Evolutionary conservation across 2,113 vertebrate species (phyloP).

Genomic region (Leucosticte australis): DNA sequence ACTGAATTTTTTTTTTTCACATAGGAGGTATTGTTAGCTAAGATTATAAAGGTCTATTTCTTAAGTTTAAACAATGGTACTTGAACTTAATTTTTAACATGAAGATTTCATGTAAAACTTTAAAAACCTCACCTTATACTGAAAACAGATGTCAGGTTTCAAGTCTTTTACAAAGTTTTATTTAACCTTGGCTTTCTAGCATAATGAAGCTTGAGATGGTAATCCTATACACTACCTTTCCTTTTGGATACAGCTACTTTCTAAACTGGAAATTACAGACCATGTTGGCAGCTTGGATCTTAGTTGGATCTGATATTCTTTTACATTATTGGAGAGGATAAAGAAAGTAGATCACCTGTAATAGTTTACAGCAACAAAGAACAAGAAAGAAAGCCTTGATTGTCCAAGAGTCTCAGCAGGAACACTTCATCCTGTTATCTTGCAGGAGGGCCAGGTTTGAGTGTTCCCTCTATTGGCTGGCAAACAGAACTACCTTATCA

Average conservation of each 20-base stretch:
- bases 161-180: background rate
- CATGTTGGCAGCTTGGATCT: background rate
- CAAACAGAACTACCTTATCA: background rate
- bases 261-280: constrained; percentile 31
- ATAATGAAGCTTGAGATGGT: background rate
- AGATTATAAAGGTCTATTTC: background rate
- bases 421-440: background rate
- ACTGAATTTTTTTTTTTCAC: background rate
- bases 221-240: constrained; percentile 6
- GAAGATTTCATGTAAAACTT: background rate
- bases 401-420: background rate
- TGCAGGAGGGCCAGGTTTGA: background rate
- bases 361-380: constrained; percentile 16
- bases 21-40: background rate
- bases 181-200: background rate
- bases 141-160: background rate
- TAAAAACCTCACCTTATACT: accelerated
- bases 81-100: background rate
- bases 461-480: background rate
- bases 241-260: background rate
- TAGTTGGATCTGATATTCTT: constrained; percentile 39
- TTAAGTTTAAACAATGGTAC: background rate
- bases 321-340: constrained; percentile 6
- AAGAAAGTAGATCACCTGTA: constrained; percentile 46
- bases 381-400: background rate